Evolutionary conservation across 2,797 vertebrate species (phyloP).

Genomic region (Aplochiton taeniatus): DNA sequence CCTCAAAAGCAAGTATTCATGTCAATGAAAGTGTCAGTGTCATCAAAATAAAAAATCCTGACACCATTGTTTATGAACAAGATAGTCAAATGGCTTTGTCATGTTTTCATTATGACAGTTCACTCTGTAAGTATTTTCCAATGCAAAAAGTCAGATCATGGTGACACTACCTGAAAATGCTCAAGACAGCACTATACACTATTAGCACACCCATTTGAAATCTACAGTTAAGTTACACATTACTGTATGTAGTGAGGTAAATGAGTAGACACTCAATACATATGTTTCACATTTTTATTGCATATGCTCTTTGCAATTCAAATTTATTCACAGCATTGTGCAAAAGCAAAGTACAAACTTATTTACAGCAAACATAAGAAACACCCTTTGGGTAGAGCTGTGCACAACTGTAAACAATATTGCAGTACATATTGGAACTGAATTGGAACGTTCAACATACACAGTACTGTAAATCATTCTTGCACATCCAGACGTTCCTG

Average conservation of each 20-base stretch:
- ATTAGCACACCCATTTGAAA: slow-evolving; percentile 1
- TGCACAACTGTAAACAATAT: background rate
- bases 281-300: slow-evolving; percentile 7
- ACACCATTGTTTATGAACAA: background rate
- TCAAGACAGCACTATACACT: background rate
- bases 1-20: slow-evolving; percentile 22
- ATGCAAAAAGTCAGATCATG: slow-evolving; percentile 2
- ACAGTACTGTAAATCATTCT: background rate
- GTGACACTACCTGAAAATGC: background rate
- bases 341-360: background rate
- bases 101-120: slow-evolving; percentile 16
- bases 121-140: slow-evolving; percentile 1
- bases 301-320: slow-evolving; percentile 8
- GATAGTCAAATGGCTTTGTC: slow-evolving; percentile 4
- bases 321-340: too few relatives aligned
- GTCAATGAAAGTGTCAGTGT: slow-evolving; percentile 20
- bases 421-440: background rate
- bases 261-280: slow-evolving; percentile 3
- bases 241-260: slow-evolving; percentile 19
- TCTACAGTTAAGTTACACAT: slow-evolving; percentile 16
- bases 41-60: slow-evolving; percentile 8
- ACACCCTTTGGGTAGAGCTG: too few relatives aligned
- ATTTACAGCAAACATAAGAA: background rate
- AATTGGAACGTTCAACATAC: background rate
- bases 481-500: background rate